Evolutionary conservation across 2,888 invertebrate species (phyloP), one percentile per base, ranked within the genome.

Genomic region (Chydorus sphaericus): DNA sequence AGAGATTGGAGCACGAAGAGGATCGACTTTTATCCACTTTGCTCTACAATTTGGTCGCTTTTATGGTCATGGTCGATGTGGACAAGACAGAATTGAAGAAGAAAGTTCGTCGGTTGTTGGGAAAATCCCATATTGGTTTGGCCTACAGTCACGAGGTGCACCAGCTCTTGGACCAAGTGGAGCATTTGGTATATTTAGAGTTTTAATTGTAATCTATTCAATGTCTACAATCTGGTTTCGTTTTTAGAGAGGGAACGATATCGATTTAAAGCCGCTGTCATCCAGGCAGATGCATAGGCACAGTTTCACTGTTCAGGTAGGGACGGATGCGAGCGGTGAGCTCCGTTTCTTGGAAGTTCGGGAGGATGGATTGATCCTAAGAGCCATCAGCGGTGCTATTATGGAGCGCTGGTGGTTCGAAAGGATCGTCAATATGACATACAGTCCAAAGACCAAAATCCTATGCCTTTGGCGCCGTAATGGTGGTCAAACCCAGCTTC

Each of bases 391-490:
- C 70, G 91, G 91, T 26, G 84, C 88, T 1, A 90, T 91, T 71
- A 81, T 88, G 39, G 90, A 91, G 66, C 77, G 96, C 44, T 98
- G 98, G 97, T 99, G 97, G 97, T 99, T 90, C 72, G 98, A 99
- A 70, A 77, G 96, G 55, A 75, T 99, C 55, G 94, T 98, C 55
- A 99, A 99, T 69, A 97, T 99, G 94, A 97, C 98, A 0, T 99
- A 93, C 71, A 94, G 96, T 63, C 98, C 98, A 0, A 97, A 97
- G 73, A 97, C 93, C 66, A 88, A 90, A 72, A 86, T 97, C 10
- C 75, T 99, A 61, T 98, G 97, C 71, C 78, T 99, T 59, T 99
- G 98, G 96, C 81, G 94, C 65, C 82, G 91, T 64, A 89, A 88
- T 67, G 93, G 90, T 3, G 89, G 89, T 4, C 89, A 94, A 68